Percentiles rank a stretch among this genome's conserved stretches.
phyloP scores from a whole-genome alignment of 2,797 vertebrate genomes.

The Neoniphon sammara region DNA sequence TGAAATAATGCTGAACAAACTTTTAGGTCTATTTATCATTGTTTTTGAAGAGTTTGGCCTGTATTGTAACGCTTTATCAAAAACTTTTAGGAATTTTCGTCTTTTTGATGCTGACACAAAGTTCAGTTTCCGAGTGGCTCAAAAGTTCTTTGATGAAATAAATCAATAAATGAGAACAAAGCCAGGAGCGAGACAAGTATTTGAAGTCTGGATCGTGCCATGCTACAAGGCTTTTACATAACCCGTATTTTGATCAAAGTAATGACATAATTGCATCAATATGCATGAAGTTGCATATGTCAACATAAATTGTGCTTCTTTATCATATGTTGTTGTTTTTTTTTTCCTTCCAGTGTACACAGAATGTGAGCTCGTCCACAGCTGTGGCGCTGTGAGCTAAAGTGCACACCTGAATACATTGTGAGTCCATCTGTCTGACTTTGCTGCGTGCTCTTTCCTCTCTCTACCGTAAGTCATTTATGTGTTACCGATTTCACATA shows the following conservation, averaged over 20 bases:
- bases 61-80: no score
- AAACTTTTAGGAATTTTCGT: no score
- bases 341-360: slow-evolving; percentile 14
- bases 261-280: slow-evolving; percentile 37
- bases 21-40: not conserved
- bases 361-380: slow-evolving; percentile 24
- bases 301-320: slow-evolving; percentile 31
- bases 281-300: slow-evolving; percentile 37
- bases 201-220: slow-evolving; percentile 15
- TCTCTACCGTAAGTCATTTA: not conserved
- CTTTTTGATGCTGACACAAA: no score
- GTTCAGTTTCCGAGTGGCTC: not conserved
- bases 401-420: not conserved
- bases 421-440: slow-evolving; percentile 3
- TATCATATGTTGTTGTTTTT: slow-evolving; percentile 6
- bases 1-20: not conserved
- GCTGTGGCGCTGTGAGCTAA: slow-evolving; percentile 16
- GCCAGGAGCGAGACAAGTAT: slow-evolving; percentile 25
- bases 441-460: not conserved
- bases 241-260: slow-evolving; percentile 59
- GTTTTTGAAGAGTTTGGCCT: no score
- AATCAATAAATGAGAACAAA: slow-evolving; percentile 30
- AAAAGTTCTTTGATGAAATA: slow-evolving; percentile 47
- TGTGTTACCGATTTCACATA: slow-evolving; percentile 9
- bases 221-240: slow-evolving; percentile 17